Evolutionary conservation across 2,888 invertebrate genomes (phyloP).

Genomic region (Phasia obesa): DNA sequence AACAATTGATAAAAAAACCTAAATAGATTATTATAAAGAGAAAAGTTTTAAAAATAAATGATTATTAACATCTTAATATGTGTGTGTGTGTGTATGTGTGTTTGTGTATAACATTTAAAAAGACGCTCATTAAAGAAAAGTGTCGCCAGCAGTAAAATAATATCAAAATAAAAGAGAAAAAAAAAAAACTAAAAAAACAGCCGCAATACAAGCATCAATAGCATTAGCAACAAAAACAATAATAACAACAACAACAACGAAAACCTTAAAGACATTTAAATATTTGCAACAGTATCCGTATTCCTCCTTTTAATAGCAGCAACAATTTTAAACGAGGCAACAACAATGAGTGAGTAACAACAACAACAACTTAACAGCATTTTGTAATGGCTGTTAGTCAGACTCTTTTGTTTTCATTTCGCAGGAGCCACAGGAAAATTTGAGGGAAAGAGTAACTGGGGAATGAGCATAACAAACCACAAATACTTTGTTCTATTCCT

Average conservation of each 20-base stretch:
- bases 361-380: constrained; percentile 35
- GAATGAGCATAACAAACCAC: constrained; percentile 17
- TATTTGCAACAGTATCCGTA: constrained; percentile 36
- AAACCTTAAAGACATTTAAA: constrained; percentile 42
- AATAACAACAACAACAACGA: background rate
- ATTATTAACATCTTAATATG: constrained; percentile 56
- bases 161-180: background rate
- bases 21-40: constrained; percentile 18
- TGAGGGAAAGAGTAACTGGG: background rate
- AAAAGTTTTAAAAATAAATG: constrained; percentile 25
- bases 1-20: background rate
- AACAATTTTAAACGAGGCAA: constrained; percentile 11
- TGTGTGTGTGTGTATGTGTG: too few relatives aligned
- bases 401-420: background rate
- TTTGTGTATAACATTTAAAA: constrained; percentile 54
- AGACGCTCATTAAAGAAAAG: constrained; percentile 65
- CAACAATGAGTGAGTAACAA: constrained; percentile 37
- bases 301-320: constrained; percentile 18
- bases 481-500: background rate
- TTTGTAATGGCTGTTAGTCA: background rate
- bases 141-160: constrained; percentile 62
- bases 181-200: constrained; percentile 1
- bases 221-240: constrained; percentile 4
- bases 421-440: background rate
- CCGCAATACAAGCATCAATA: too few relatives aligned